Base-by-base conservation (phyloP, 2,888 invertebrate genomes). In the Drosophila ustulata region DNA sequence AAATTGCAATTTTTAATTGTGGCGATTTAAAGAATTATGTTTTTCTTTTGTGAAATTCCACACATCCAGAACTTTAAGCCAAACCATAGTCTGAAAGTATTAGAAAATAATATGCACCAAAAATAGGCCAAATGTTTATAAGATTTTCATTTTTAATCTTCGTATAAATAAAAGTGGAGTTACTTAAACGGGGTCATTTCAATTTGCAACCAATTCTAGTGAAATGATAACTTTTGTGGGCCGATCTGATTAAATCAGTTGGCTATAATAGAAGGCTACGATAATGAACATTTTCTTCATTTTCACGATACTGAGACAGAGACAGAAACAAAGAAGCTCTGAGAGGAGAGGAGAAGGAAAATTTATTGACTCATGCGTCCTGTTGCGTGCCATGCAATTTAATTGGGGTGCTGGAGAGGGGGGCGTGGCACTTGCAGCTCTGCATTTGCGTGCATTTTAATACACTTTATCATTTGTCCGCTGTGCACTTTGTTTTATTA, bases 321-420 rank as follows among this genome's bases (percentile, higher is more conserved):
- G 34, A 34, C 34, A 9, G 9, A 34, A 34, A 11, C 34, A 11
- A 4, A 34, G 11, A 3, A 34, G 4, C 34, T 3, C 34, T 25
- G 34, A 3, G n/a, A 0, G 56, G 51, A 13, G 18, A 13, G n/a
- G 18, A 26, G 30, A 5, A 6, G 34, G 49, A 58, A 58, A 89
- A 88, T 89, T 89, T 81, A 85, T 89, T 82, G 89, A 85, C 72
- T 85, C 73, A 75, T 82, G 88, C 85, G 85, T 89, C 82, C 78
- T 84, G 85, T 89, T 85, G 85, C 85, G 89, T 85, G 85, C 82
- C 71, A 66, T 72, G 86, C 78, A 88, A 85, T 85, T 81, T 82
- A 88, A 88, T 78, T 82, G 75, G 70, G 67, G 59, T 61, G 3
- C 28, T 2, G 26, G 3, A 45, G 23, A 41, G 45, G 64, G 28